Percentiles rank a stretch among this genome's conserved stretches.
phyloP scores from a whole-genome alignment of 1,140 invertebrate genomes.

The Drosophila bocki region DNA sequence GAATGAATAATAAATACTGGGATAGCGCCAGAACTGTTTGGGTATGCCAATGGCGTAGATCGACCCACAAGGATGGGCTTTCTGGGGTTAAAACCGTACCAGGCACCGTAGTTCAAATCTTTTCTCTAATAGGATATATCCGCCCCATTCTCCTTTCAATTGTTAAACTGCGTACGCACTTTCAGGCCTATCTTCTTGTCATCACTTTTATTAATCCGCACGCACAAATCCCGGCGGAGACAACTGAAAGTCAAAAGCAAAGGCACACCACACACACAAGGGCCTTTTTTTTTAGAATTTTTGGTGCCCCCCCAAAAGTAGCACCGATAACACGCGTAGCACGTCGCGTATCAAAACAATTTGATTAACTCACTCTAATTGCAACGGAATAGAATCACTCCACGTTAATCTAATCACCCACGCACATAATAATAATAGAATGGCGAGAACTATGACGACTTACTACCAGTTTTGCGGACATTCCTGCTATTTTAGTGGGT shows the following conservation, averaged over 20 bases:
- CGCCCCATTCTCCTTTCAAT: conserved; percentile 53
- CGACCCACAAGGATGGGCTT: conserved; percentile 24
- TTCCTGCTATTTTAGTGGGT: neutral
- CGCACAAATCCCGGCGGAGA: conserved; percentile 46
- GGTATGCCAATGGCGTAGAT: conserved; percentile 17
- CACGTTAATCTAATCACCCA: conserved; percentile 59
- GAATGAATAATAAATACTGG: conserved; percentile 50
- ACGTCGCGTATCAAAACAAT: conserved; percentile 64
- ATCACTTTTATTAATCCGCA: conserved; percentile 40
- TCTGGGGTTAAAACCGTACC: conserved; percentile 67
- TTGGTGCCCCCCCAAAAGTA: conserved; percentile 3
- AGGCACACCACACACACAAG: conserved; percentile 5
- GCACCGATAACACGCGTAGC: conserved; percentile 43
- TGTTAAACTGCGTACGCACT: conserved; percentile 49
- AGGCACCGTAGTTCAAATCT: conserved; percentile 46
- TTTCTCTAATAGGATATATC: conserved; percentile 65
- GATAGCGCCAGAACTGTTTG: conserved; percentile 10
- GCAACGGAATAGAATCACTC: conserved; percentile 33
- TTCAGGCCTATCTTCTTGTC: conserved; percentile 31
- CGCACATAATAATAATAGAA: conserved; percentile 27
- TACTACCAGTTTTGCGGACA: conserved; percentile 7
- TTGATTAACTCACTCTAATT: conserved; percentile 50
- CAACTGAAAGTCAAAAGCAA: conserved; percentile 26
- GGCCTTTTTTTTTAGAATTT: conserved; percentile 19
- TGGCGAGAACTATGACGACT: neutral